Base-by-base conservation (phyloP, 2,888 invertebrate genomes). In the Caenorhabditis plicata region DNA sequence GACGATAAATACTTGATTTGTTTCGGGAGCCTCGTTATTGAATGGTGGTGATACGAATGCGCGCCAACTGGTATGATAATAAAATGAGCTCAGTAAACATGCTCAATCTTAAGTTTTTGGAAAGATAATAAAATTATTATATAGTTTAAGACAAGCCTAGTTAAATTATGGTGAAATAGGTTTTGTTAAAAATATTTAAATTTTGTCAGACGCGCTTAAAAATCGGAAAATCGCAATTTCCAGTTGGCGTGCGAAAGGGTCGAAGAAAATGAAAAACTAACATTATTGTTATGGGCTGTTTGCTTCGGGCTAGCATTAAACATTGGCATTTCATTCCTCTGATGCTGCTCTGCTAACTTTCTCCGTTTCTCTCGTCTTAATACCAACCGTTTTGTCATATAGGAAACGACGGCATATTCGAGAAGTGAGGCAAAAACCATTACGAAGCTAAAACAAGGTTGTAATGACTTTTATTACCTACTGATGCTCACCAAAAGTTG, bases 391-490 rank as follows among this genome's bases (percentile, higher is more conserved):
- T 93, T 94, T 74, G 92, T 92, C 90, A 94, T 91, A 85, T 95
- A 95, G 73, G 93, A 93, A 77, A 95, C 95, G 71, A 93, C 91
- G 71, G 95, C 94, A 85, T 94, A 95, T 86, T 95, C 95, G 85
- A 95, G 86, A 82, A 95, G 86, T 84, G 92, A 92, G 80, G 93
- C 93, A 40, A 79, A 80, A 0, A 79, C 79, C 79, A 79, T 79
- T 35, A 79, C 74, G 73, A 79, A 78, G 53, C 72, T 71, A 48
- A 9, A 62, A 36, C 15, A 33, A 17, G 19, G 4, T 27, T 15
- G 8, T 5, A n/a, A 29, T 4, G n/a, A n/a, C n/a, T n/a, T n/a
- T n/a, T n/a, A n/a, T n/a, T n/a, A n/a, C n/a, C n/a, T n/a, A n/a
- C n/a, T 13, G 2, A 3, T 8, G 32, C 20, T 42, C 15, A 71